Evolutionary conservation across 2,113 vertebrate genomes (phyloP), one percentile per base, ranked within the genome.

Genomic region (Phaethornis superciliosus): DNA sequence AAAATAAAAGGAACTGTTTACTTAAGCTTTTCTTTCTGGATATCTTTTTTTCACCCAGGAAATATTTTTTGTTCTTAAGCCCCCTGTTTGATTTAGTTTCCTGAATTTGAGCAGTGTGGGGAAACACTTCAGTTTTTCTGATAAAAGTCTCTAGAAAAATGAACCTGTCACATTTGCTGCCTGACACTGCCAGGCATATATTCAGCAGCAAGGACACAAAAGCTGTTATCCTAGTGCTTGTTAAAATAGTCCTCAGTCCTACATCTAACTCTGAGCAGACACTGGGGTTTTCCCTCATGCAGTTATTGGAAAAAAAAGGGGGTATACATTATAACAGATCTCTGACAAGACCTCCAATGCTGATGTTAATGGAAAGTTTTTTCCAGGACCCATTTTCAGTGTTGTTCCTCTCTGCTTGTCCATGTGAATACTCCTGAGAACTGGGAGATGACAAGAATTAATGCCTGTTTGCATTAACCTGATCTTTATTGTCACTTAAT

Each of bases 381-480:
- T 87, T 85, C 37, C 56, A 67, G 59, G 71, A 52, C 85, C 26
- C 70, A 75, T 83, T 89, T 94, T 67, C 79, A 59, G 2, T 72
- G 35, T 64, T 94, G 54, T 69, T 96, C 85, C 68, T 67, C 67
- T 95, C 63, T 42, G 9, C 64, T 89, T 92, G 80, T 92, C 75
- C 64, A 78, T 18, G 77, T 85, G 56, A 89, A 79, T 90, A 76
- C 52, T 89, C 64, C 68, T 72, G 44, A 95, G 78, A 91, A 81
- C 0, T 0, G 46, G 30, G 22, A 90, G 75, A 46, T 93, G 93
- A 95, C 90, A 88, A 81, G 94, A 92, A 90, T 95, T 88, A 91
- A 85, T 95, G 71, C 33, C 75, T 94, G 75, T 89, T 96, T 93
- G 89, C 76, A 83, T 95, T 94, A 94, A 89, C 78, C 7, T 1